Conservation (phyloP, 2,888 invertebrate species). For the Rotaria sp. region DNA sequence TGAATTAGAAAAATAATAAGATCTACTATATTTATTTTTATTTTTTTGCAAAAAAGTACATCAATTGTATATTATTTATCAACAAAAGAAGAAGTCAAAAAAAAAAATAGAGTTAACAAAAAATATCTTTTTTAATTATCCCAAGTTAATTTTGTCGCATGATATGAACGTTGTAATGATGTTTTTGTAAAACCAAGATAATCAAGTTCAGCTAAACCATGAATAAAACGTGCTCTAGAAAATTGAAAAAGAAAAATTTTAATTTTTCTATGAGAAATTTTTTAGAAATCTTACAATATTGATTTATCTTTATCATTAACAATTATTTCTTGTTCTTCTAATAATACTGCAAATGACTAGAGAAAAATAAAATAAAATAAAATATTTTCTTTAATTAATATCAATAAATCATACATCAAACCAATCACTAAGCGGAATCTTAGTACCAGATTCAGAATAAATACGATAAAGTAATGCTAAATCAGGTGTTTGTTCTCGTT, state of each 20-base stretch:
- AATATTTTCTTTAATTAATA: neutral
- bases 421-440: neutral
- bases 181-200: slow-evolving; percentile 27
- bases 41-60: neutral
- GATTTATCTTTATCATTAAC: neutral
- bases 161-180: slow-evolving; percentile 23
- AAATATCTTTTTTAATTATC: neutral
- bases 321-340: neutral
- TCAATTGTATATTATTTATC: neutral
- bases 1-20: no score
- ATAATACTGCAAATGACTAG: neutral
- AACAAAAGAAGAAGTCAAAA: neutral
- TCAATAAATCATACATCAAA: neutral
- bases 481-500: slow-evolving; percentile 7
- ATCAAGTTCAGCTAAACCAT: neutral
- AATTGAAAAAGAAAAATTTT: neutral
- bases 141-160: slow-evolving; percentile 28
- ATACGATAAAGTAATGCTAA: neutral
- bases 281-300: neutral
- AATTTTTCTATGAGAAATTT: no score
- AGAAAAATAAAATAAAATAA: neutral
- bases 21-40: no score
- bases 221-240: slow-evolving; percentile 22
- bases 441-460: neutral
- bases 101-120: neutral